Evolutionary conservation across 2,797 vertebrate genomes (phyloP).

Genomic region (Pelodytes ibericus): DNA sequence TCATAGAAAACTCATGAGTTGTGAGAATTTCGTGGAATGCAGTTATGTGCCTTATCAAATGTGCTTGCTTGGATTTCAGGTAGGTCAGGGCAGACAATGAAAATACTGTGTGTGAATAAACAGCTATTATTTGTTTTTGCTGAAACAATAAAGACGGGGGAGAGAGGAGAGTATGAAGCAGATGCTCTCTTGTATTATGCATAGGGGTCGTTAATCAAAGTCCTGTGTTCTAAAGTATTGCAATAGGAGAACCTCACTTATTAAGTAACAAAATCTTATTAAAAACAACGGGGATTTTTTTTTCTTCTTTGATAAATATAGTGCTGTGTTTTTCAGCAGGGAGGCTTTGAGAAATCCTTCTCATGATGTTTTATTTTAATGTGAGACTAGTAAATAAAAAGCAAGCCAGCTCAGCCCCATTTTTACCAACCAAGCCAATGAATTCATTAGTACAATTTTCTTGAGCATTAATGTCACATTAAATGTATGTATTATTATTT

Average conservation of each 20-base stretch:
- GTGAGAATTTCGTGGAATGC: not conserved
- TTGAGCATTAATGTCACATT: no score
- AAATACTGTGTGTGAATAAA: conserved; percentile 9
- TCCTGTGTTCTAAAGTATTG: conserved; percentile 9
- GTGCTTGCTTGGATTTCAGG: not conserved
- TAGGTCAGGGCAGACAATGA: not conserved
- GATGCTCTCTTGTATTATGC: conserved; percentile 19
- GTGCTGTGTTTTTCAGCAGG: conserved; percentile 11
- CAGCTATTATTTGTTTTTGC: conserved; percentile 13
- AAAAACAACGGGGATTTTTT: conserved; percentile 45
- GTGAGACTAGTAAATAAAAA: not conserved
- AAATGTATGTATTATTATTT: no score
- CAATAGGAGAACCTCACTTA: conserved; percentile 38
- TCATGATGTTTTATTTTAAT: conserved; percentile 24
- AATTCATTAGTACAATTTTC: not conserved
- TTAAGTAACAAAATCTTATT: conserved; percentile 50
- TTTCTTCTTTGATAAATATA: conserved; percentile 42
- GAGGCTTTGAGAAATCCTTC: conserved; percentile 7
- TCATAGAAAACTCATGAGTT: not conserved
- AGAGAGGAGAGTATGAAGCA: not conserved
- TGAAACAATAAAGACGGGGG: not conserved
- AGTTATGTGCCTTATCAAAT: not conserved
- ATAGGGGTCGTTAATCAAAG: conserved; percentile 24
- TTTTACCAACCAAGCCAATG: not conserved
- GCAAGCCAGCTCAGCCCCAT: not conserved